Conservation (phyloP, 2,113 vertebrate genomes). For the Aramus guarauna region DNA sequence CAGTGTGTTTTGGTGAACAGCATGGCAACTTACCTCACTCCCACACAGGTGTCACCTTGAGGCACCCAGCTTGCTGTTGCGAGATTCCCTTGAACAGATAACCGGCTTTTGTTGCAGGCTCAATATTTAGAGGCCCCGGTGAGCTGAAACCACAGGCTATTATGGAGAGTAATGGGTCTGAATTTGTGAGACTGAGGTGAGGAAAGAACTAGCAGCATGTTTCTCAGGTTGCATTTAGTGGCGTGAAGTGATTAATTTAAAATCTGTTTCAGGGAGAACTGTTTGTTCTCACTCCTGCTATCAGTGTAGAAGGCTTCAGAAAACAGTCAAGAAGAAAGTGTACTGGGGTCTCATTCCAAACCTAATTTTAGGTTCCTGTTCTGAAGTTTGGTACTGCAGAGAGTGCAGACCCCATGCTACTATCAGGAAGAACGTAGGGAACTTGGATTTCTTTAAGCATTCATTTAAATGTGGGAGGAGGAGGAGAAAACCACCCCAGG, state of each 20-base stretch:
- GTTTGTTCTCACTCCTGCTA: not conserved
- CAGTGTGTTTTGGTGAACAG: not conserved
- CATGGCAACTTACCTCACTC: not conserved
- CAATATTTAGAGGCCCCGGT: not conserved
- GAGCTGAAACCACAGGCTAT: not conserved
- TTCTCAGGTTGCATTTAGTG: not conserved
- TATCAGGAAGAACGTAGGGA: not conserved
- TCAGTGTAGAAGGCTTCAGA: not conserved
- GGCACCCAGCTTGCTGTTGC: not conserved
- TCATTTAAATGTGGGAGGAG: not conserved
- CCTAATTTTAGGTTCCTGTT: not conserved
- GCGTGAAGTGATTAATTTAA: constrained; percentile 12
- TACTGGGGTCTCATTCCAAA: not conserved
- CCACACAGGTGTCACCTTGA: not conserved
- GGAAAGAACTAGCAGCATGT: not conserved
- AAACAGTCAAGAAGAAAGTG: not conserved
- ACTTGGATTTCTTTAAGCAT: not conserved
- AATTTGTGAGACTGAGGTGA: not conserved
- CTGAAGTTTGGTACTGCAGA: not conserved
- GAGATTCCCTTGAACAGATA: not conserved
- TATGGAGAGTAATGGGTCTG: not conserved
- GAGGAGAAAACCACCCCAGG: not conserved
- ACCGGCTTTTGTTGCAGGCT: not conserved
- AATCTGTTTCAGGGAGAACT: not conserved
- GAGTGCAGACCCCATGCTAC: not conserved